These are phyloP conservation scores for mouse (Mus musculus) DNA, from an alignment of 2,113 vertebrate genomes.

Conservation along the genomic window GRCm39 chr10:77514001-77514500, in stretches of 20 bases:
- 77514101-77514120: neutral
- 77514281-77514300: neutral
- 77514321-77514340: neutral
- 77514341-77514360: neutral
- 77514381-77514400: neutral
- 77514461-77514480: neutral
- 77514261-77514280: neutral
- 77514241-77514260: neutral
- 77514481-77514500: neutral
- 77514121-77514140: neutral
- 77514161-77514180: neutral
- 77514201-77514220: neutral
- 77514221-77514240: too few species aligned
- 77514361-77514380: neutral
- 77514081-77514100: fast-evolving
- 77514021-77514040: neutral
- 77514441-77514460: neutral
- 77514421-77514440: neutral
- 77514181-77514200: neutral
- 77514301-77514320: neutral
- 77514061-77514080: too few species aligned
- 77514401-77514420: neutral
- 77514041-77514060: too few species aligned
- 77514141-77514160: neutral
- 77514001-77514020: fast-evolving